Percentiles rank a stretch among this genome's conserved stretches.
Conservation (phyloP, 2,113 vertebrate species). For the Turnix velox region DNA sequence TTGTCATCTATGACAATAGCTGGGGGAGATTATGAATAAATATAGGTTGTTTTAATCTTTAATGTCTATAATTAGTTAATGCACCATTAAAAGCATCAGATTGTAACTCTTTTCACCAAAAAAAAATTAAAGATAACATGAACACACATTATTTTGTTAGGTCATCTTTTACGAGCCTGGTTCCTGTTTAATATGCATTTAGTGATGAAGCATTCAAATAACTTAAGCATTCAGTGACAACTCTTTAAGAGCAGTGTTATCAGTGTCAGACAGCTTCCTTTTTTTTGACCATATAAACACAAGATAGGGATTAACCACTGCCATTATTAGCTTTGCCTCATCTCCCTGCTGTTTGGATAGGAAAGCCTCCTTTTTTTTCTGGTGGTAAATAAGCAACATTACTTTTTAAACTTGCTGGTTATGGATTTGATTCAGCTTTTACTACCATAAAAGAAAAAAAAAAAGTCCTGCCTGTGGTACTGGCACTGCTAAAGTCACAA, state of each 20-base stretch:
- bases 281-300: not conserved
- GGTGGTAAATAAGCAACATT: not conserved
- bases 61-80: constrained; percentile 28
- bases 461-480: not conserved
- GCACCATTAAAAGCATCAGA: not conserved
- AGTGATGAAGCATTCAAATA: not conserved
- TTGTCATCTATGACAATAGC: not conserved
- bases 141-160: not conserved
- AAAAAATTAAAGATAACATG: not conserved
- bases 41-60: constrained; percentile 1
- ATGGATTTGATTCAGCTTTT: not conserved
- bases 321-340: constrained; percentile 1
- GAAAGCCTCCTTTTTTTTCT: not conserved
- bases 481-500: not conserved
- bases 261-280: constrained; percentile 24
- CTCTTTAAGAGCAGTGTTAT: constrained; percentile 33
- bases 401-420: not conserved
- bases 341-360: not conserved
- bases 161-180: not conserved
- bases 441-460: not conserved
- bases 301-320: not conserved
- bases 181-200: not conserved
- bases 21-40: not conserved
- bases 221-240: constrained; percentile 14
- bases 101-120: not conserved